These are phyloP conservation scores for Sisor rabdophorus DNA, from an alignment of 2,113 vertebrate genomes.

Conservation along the genomic window DNA sequence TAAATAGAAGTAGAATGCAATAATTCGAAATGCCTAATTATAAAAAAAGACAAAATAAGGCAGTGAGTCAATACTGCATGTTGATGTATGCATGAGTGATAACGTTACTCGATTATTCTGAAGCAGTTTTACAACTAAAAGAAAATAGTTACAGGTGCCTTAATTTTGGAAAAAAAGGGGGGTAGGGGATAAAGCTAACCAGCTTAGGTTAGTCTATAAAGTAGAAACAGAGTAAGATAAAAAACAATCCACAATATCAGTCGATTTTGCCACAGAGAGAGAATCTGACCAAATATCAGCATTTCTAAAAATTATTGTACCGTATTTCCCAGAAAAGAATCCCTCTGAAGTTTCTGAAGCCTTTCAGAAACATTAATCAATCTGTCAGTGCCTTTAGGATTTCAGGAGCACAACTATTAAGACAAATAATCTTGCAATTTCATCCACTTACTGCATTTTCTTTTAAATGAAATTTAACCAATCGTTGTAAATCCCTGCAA, in stretches of 20 bases:
- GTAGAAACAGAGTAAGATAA: constrained; percentile 46
- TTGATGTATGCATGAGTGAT: background rate
- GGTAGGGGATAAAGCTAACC: background rate
- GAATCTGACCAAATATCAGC: constrained; percentile 47
- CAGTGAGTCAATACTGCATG: constrained; percentile 33
- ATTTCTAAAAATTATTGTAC: constrained; percentile 51
- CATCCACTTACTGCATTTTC: background rate
- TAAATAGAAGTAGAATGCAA: too few species aligned
- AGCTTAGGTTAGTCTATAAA: constrained; percentile 28
- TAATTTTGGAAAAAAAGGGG: background rate
- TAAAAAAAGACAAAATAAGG: constrained; percentile 36
- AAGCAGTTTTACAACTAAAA: background rate
- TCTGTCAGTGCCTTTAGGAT: background rate
- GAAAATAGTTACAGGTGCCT: background rate
- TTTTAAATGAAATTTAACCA: too few species aligned
- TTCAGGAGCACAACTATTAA: background rate
- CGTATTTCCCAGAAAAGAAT: constrained; percentile 6
- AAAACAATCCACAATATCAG: constrained; percentile 5
- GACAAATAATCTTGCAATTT: background rate
- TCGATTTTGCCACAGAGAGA: constrained; percentile 33
- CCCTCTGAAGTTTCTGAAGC: background rate
- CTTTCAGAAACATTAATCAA: too few species aligned
- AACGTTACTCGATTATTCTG: background rate
- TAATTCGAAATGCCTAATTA: background rate
- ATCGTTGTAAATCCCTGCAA: background rate